Conservation (phyloP, 2,797 vertebrate genomes). For the Phoeniculus purpureus region DNA sequence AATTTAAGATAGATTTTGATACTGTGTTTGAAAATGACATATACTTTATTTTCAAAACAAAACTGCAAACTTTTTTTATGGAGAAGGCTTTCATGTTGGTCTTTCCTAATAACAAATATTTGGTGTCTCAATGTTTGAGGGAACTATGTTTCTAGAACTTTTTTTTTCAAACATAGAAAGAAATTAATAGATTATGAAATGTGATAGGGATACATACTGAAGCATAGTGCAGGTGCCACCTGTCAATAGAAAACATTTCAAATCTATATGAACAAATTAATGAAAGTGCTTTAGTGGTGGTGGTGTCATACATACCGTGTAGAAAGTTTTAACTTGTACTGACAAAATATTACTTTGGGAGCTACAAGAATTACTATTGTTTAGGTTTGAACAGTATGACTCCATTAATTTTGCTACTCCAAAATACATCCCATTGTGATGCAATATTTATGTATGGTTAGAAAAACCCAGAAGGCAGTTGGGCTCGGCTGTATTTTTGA, state of each 20-base stretch:
- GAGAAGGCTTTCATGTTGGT: not conserved
- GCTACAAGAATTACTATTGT: not conserved
- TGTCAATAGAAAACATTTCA: not conserved
- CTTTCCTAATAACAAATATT: not conserved
- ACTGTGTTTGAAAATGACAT: not conserved
- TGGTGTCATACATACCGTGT: not conserved
- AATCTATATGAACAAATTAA: not conserved
- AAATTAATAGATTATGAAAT: not conserved
- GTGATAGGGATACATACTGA: not conserved
- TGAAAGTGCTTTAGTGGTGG: not conserved
- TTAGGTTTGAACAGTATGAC: not conserved
- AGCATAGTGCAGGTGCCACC: not conserved
- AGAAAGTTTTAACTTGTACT: not conserved
- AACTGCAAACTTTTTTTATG: not conserved
- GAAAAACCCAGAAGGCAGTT: not conserved
- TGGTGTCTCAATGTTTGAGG: not conserved
- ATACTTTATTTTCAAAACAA: not conserved
- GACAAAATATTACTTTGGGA: not conserved
- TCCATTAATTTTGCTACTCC: not conserved
- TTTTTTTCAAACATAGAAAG: not conserved
- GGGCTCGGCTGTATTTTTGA: not conserved
- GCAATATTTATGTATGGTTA: not conserved
- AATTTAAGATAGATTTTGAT: not conserved
- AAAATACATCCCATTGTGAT: not conserved
- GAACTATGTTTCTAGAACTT: not conserved